Evolutionary conservation across 2,113 vertebrate genomes (phyloP).

Genomic region (Chascanopsetta lugubris): DNA sequence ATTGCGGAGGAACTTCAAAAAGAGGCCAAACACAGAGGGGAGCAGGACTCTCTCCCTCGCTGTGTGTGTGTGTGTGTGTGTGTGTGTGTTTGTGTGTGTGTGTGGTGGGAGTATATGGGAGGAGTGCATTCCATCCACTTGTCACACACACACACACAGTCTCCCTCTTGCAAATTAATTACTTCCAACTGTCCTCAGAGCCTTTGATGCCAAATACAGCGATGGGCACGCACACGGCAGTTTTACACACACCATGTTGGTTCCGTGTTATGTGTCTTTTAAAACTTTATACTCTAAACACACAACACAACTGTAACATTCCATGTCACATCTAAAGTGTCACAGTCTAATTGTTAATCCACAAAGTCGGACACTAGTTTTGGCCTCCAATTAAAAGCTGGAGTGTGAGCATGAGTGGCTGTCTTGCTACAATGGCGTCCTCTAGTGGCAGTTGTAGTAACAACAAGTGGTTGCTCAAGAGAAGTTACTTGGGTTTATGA

Average conservation of each 20-base stretch:
- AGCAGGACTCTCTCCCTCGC: constrained; percentile 10
- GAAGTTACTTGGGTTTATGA: too few species aligned
- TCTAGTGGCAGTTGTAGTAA: constrained; percentile 2
- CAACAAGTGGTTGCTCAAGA: not conserved
- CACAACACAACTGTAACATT: not conserved
- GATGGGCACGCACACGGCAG: not conserved
- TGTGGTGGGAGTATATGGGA: constrained; percentile 4
- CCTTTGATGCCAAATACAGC: constrained; percentile 42
- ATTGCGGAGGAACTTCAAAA: constrained; percentile 46
- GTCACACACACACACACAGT: not conserved
- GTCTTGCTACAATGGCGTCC: constrained; percentile 1
- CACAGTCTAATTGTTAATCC: too few species aligned
- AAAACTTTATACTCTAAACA: not conserved
- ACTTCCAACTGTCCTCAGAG: constrained; percentile 37
- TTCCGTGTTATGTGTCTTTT: constrained; percentile 9
- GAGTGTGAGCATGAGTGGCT: not conserved
- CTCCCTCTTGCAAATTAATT: constrained; percentile 38
- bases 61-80: constrained; percentile 18
- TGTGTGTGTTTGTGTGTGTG: constrained; percentile 25
- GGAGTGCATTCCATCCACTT: constrained; percentile 33
- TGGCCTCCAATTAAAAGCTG: not conserved
- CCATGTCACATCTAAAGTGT: too few species aligned
- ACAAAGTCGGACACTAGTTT: too few species aligned
- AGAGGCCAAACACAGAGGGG: constrained; percentile 32
- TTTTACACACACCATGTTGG: not conserved